Base-by-base conservation (phyloP, 2,113 vertebrate genomes). In the Polypterus bichir region DNA sequence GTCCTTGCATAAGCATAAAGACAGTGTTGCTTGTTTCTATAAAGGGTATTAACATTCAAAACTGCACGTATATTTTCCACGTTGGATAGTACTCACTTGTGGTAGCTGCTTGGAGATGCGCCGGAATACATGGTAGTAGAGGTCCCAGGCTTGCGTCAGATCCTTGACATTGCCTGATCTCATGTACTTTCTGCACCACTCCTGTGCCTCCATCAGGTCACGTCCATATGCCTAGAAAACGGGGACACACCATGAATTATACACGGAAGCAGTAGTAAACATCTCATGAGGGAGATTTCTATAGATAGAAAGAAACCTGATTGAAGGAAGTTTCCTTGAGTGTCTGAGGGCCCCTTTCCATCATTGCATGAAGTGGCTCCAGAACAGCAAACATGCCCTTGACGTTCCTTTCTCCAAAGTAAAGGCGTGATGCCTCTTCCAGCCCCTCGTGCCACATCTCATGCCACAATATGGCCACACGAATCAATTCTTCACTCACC, bases 371-470 rank as follows among this genome's bases (percentile, higher is more conserved):
- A 6, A 99, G 85, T 3, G 96, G 96, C 59, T 99, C 96, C 71
- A 99, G 83, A 70, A 98, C 96, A 59, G 94, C 94, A 62, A 99
- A 99, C 96, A 99, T 99, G 64, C 96, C 96, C 73, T 97, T 98
- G 46, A 99, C 96, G 0, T 99, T 99, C 64, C 95, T 86, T 72
- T 99, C 96, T 4, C 96, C 96, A 3, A 99, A 99, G 71, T 99
- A 99, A 1, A 99, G 86, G 5, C 96, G 91, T 0, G 95, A 98
- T 0, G 96, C 96, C 68, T 99, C 96, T 65, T 99, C 95, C 69
- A 99, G 71, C 7, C 96, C 95, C 68, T 98, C 95, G 0, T 98
- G 95, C 96, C 95, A 99, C 96, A 99, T 97, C 81, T 99, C 96
- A 0, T 99, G 96, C 96, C 96, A 99, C 0, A 99, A 78, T 73